phyloP scores from a whole-genome alignment of 2,113 vertebrate genomes.

The Halcyon senegalensis region DNA sequence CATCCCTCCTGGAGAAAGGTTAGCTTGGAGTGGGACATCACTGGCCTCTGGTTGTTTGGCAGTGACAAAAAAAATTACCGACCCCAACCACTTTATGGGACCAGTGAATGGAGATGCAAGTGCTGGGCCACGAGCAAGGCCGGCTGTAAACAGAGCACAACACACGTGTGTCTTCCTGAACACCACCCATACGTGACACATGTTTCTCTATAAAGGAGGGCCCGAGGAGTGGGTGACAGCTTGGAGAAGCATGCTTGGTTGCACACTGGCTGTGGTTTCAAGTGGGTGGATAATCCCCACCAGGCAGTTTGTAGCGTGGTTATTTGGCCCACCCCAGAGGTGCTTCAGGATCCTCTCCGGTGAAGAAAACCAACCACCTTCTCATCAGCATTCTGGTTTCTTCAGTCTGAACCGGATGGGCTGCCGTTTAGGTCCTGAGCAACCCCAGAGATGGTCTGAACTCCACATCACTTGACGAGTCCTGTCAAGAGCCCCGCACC shows the following conservation, averaged over 20 bases:
- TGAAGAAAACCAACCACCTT: background rate
- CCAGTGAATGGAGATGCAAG: background rate
- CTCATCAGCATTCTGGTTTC: background rate
- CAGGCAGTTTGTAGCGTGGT: background rate
- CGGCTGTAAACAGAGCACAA: background rate
- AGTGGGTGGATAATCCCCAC: background rate
- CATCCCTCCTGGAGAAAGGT: background rate
- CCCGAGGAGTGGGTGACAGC: background rate
- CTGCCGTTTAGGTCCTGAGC: background rate
- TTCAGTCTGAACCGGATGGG: background rate
- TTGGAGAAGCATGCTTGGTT: background rate
- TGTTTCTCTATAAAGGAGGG: background rate
- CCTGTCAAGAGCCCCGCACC: accelerated
- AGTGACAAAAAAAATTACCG: background rate
- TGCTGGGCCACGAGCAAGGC: background rate
- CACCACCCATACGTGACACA: background rate
- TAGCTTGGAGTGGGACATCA: background rate
- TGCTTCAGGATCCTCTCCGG: background rate
- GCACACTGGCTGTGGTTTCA: background rate
- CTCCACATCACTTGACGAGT: background rate
- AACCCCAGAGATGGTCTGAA: background rate
- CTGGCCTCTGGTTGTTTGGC: background rate
- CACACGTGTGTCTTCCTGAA: constrained; percentile 34
- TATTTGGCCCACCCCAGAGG: background rate
- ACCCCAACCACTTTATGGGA: background rate